Percentiles rank a stretch among this genome's conserved stretches.
phyloP scores from a whole-genome alignment of 2,797 vertebrate species.

The Schizopygopsis pylzovi region DNA sequence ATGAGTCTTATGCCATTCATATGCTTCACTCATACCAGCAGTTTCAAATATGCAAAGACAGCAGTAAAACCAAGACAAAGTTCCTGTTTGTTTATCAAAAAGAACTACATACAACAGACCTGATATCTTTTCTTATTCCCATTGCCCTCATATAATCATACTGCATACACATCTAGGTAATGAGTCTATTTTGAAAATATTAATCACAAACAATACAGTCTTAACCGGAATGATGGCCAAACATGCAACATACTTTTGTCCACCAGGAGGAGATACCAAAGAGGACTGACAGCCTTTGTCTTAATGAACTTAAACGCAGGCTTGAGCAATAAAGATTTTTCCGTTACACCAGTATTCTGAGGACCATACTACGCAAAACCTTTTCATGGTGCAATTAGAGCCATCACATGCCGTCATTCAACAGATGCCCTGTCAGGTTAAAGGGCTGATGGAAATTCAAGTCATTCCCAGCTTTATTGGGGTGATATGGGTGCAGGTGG shows the following conservation, averaged over 20 bases:
- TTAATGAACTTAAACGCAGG: constrained; percentile 32
- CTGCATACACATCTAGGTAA: neutral
- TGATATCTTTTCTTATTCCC: neutral
- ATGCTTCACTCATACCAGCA: constrained; percentile 5
- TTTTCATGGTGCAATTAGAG: neutral
- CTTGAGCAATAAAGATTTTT: constrained; percentile 29
- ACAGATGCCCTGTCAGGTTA: constrained; percentile 13
- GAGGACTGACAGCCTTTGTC: constrained; percentile 17
- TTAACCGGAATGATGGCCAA: neutral
- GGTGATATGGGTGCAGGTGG: neutral
- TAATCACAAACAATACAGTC: constrained; percentile 1
- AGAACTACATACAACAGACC: neutral
- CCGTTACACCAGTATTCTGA: constrained; percentile 24
- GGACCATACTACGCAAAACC: constrained; percentile 7
- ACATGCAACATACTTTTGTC: constrained; percentile 26
- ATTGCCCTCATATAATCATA: neutral
- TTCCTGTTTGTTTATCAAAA: constrained; percentile 1
- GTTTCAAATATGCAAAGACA: constrained; percentile 6
- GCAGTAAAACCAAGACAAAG: neutral
- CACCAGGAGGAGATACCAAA: constrained; percentile 68
- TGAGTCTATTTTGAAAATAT: neutral
- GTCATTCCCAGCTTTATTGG: constrained; percentile 27
- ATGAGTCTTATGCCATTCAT: neutral
- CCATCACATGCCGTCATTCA: neutral
- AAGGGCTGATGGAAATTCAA: constrained; percentile 28